A percentile compares a stretch with the other conserved stretches of the same genome.
Conservation (phyloP, 2,888 invertebrate species). For the Tanytarsus gracilentus region DNA sequence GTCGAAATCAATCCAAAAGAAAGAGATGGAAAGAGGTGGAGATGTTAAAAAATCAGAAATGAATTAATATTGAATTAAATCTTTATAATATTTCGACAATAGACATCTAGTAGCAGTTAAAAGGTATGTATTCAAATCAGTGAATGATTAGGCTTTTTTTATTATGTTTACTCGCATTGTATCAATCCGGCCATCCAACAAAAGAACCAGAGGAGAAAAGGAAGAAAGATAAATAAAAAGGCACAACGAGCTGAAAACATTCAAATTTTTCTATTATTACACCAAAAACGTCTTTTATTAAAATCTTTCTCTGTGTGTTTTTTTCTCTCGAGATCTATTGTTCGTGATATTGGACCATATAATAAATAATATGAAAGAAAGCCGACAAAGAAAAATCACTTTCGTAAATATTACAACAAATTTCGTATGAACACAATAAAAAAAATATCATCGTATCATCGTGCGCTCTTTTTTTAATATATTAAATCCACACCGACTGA, state of each 20-base stretch:
- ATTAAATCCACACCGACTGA: no score
- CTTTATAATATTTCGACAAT: constrained; percentile 24
- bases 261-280: not conserved
- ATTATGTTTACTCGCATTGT: constrained; percentile 28
- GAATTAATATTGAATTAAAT: constrained; percentile 29
- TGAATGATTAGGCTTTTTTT: constrained; percentile 29
- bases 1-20: constrained; percentile 1
- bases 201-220: not conserved
- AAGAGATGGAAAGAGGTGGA: not conserved
- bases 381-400: constrained; percentile 29
- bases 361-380: no score
- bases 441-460: not conserved
- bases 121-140: constrained; percentile 26
- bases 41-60: constrained; percentile 9
- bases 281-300: not conserved
- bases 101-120: constrained; percentile 24
- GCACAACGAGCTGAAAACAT: no score
- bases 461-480: no score
- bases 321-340: not conserved
- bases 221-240: constrained; percentile 16
- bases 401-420: constrained; percentile 20
- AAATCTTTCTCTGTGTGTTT: not conserved
- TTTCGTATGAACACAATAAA: not conserved
- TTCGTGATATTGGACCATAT: constrained; percentile 8
- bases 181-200: not conserved